These are phyloP conservation scores for Polietes domitor DNA, from an alignment of 2,888 invertebrate species.

Conservation along the genomic window DNA sequence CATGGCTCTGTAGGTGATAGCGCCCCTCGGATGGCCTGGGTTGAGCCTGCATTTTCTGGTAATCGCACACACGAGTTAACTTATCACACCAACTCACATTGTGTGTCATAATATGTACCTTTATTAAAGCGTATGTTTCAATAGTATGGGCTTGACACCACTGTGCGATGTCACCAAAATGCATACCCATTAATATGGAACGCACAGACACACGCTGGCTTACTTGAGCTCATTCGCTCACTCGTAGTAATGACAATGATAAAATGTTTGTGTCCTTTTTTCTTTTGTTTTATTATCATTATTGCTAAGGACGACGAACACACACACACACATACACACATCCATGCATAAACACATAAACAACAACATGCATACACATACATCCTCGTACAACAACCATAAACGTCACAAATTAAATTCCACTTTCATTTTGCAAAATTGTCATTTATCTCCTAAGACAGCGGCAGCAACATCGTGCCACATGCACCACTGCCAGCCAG, in stretches of 20 bases:
- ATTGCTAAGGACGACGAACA: background rate
- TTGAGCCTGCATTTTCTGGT: too few species aligned
- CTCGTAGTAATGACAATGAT: constrained; percentile 43
- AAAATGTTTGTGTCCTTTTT: constrained; percentile 24
- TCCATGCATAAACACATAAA: constrained; percentile 34
- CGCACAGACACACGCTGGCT: constrained; percentile 16
- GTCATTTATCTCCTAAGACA: constrained; percentile 57
- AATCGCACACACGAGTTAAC: too few species aligned
- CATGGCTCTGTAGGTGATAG: too few species aligned
- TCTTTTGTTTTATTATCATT: background rate
- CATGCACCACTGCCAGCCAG: background rate
- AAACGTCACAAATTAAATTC: constrained; percentile 66
- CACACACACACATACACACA: background rate
- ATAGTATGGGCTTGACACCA: background rate
- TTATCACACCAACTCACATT: too few species aligned
- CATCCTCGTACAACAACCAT: constrained; percentile 27
- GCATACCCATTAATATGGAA: constrained; percentile 24
- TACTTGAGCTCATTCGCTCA: constrained; percentile 3
- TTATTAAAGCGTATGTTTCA: too few species aligned
- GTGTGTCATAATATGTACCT: too few species aligned
- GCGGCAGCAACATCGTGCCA: background rate
- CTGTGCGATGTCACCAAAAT: constrained; percentile 48
- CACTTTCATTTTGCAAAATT: constrained; percentile 45
- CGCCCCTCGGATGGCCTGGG: too few species aligned
- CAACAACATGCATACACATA: background rate